Base-by-base conservation (phyloP, 2,113 vertebrate species). In the Nicator chloris region DNA sequence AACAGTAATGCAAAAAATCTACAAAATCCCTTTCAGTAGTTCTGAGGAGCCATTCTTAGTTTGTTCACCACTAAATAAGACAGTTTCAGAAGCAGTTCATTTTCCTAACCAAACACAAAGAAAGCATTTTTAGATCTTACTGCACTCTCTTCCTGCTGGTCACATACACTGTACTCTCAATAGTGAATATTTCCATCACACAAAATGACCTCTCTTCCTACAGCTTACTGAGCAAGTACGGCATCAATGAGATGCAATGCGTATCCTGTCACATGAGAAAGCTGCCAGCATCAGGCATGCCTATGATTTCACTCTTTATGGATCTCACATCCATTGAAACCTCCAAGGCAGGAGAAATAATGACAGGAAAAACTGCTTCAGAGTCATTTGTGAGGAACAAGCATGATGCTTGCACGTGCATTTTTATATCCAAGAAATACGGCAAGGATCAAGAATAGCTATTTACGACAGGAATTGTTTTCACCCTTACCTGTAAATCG, bases 121-220 rank as follows among this genome's bases (percentile, higher is more conserved):
- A 90, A 96, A 95, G 51, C 75, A 95, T 88, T 92, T 94, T 72
- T 50, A 93, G 37, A 90, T 98, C 95, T 97, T 96, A 93, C 95
- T 97, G 96, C 81, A 86, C 95, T 97, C 88, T 97, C 95, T 88
- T 97, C 97, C 96, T 97, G 95, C 86, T 81, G 57, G 64, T 92
- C 98, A 89, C 96, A 96, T 86, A 97, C 96, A 96, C 97, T 98
- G 97, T 92, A 97, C 95, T 97, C 98, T 96, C 96, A 97, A 95
- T 92, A 97, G 95, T 6, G 42, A 96, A 82, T 97, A 96, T 90
- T 97, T 96, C 95, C 84, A 93, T 96, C 97, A 97, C 97, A 98
- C 97, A 98, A 98, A 92, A 98, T 90, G 97, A 97, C 68, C 97
- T 98, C 98, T 98, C 98, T 97, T 97, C 97, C 97, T 96, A 95